Evolutionary conservation across 2,797 vertebrate species (phyloP).

Genomic region (Syngnathus acus): DNA sequence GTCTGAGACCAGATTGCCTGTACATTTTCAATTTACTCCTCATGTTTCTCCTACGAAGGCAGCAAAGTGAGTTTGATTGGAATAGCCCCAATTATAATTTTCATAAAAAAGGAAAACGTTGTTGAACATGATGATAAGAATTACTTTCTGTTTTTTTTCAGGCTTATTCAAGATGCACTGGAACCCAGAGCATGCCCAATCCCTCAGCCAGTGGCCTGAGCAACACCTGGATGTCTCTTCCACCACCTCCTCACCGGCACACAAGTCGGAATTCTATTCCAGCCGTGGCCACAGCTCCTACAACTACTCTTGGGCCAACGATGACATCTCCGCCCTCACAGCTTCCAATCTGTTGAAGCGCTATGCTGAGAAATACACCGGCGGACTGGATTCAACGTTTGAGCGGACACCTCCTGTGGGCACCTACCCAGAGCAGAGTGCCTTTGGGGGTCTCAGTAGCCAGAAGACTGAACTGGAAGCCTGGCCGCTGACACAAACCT

Average conservation of each 20-base stretch:
- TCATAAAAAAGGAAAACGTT: background rate
- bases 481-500: conserved; percentile 78
- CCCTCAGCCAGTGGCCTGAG: conserved; percentile 98
- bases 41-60: background rate
- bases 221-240: conserved; percentile 98
- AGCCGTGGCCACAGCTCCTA: conserved; percentile 77
- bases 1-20: background rate
- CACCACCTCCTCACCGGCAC: conserved; percentile 90
- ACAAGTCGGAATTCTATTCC: conserved; percentile 86
- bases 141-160: conserved; percentile 40
- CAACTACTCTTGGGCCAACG: conserved; percentile 96
- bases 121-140: background rate
- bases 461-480: conserved; percentile 86
- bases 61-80: background rate
- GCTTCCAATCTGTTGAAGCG: conserved; percentile 96
- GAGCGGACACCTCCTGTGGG: conserved; percentile 78
- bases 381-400: conserved; percentile 84
- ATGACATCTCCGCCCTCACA: conserved; percentile 94
- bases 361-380: conserved; percentile 96
- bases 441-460: conserved; percentile 72
- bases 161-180: conserved; percentile 99
- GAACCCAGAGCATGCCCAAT: conserved; percentile 99
- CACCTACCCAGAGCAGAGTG: conserved; percentile 74
- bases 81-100: background rate
- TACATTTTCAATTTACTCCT: background rate